Evolutionary conservation across 2,113 vertebrate genomes (phyloP).

Genomic region (Callaeas wilsoni): DNA sequence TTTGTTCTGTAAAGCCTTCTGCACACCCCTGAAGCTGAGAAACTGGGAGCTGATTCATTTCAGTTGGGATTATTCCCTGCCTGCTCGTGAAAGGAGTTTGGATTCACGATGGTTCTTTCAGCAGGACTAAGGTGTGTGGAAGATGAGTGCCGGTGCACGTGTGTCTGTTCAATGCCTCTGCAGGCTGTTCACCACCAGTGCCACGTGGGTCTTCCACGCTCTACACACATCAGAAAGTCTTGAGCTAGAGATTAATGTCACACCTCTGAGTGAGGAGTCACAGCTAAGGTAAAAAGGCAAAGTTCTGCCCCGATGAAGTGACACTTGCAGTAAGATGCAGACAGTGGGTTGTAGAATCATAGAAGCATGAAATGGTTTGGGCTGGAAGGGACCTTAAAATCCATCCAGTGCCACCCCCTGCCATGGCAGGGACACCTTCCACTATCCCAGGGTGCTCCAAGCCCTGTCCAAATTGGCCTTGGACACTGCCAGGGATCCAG

Average conservation of each 20-base stretch:
- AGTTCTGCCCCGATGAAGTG: accelerated
- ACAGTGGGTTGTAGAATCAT: too few relatives aligned
- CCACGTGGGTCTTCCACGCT: accelerated
- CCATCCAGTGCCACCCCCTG: neutral
- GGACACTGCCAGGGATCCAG: neutral
- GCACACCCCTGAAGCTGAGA: neutral
- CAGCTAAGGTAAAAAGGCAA: neutral
- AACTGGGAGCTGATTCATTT: neutral
- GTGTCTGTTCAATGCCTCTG: neutral
- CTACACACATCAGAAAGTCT: neutral
- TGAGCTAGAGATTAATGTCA: neutral
- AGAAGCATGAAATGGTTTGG: neutral
- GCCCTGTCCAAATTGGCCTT: neutral
- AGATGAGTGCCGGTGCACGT: neutral
- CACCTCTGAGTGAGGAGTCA: neutral
- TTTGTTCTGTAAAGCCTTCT: neutral
- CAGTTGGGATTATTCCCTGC: neutral
- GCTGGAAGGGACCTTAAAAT: neutral
- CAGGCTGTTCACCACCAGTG: neutral
- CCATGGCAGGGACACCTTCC: neutral
- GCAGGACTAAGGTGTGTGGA: neutral
- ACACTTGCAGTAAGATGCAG: neutral
- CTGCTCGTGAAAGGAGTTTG: neutral
- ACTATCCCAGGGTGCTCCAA: neutral
- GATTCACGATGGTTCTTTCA: neutral